Percentiles rank a stretch among this genome's conserved stretches.
Conservation (phyloP, 1,140 invertebrate species). For the Nephotettix cincticeps region DNA sequence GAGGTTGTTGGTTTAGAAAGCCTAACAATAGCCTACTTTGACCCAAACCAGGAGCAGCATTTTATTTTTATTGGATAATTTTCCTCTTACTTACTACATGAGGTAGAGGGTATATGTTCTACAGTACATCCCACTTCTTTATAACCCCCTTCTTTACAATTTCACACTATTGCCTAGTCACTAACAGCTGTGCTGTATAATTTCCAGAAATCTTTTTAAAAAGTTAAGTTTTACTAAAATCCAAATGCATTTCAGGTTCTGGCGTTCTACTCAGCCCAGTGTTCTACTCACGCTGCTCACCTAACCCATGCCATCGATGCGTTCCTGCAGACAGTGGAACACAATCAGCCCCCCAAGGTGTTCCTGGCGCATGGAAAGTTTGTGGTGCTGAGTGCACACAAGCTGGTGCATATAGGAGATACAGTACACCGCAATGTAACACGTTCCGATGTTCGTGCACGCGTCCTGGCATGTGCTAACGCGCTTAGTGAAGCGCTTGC, state of each 20-base stretch:
- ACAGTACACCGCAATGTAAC: slow-evolving; percentile 80
- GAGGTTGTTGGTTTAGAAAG: too few relatives aligned
- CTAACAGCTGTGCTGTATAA: not conserved
- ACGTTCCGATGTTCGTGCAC: slow-evolving; percentile 67
- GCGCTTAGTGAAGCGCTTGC: slow-evolving; percentile 81
- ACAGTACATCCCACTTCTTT: too few relatives aligned
- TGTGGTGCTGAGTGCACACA: slow-evolving; percentile 88
- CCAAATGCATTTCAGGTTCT: slow-evolving; percentile 59
- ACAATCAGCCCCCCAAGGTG: slow-evolving; percentile 88
- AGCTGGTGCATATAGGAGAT: slow-evolving; percentile 91
- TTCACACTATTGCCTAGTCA: too few relatives aligned
- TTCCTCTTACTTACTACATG: too few relatives aligned
- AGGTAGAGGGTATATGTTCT: too few relatives aligned
- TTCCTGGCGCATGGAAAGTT: slow-evolving; percentile 90
- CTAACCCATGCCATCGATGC: slow-evolving; percentile 88
- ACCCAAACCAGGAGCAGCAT: too few relatives aligned
- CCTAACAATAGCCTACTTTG: too few relatives aligned
- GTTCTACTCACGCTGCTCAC: slow-evolving; percentile 77
- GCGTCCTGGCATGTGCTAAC: slow-evolving; percentile 77
- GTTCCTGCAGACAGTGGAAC: slow-evolving; percentile 86
- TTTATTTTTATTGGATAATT: too few relatives aligned
- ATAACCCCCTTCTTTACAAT: too few relatives aligned
- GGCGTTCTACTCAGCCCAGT: slow-evolving; percentile 82
- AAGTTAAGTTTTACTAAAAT: not conserved
- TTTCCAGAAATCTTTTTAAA: not conserved